These are phyloP conservation scores for Paramuricea clavata DNA, from an alignment of 92 coral and sea anemone genomes.

Conservation along the genomic window DNA sequence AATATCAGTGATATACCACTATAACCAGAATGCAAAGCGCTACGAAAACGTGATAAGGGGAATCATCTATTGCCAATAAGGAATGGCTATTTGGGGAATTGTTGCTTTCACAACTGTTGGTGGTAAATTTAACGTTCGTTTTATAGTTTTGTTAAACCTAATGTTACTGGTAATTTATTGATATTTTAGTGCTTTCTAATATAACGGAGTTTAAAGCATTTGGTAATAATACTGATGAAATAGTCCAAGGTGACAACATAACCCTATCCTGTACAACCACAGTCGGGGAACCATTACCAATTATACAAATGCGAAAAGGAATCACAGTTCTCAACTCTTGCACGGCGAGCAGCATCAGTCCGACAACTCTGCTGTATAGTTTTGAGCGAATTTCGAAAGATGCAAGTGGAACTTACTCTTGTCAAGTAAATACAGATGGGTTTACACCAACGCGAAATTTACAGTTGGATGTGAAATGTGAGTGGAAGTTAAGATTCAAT, in stretches of 20 bases:
- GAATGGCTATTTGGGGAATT: too few relatives aligned
- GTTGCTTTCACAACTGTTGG: too few relatives aligned
- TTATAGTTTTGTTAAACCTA: background rate
- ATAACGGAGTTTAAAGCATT: constrained; percentile 30
- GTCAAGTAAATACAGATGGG: constrained; percentile 25
- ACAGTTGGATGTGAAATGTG: constrained; percentile 15
- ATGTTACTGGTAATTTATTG: background rate
- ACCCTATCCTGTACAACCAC: constrained; percentile 33
- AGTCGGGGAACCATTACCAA: constrained; percentile 18
- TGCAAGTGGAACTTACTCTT: constrained; percentile 5
- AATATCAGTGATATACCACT: too few relatives aligned
- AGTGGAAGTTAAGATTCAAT: constrained; percentile 11
- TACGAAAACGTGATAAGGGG: too few relatives aligned
- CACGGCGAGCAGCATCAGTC: background rate
- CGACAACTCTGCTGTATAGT: background rate
- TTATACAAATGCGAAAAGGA: background rate
- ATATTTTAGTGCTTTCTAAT: constrained; percentile 28
- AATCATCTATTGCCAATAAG: too few relatives aligned
- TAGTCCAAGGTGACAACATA: constrained; percentile 13
- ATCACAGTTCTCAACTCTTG: background rate
- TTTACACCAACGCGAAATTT: background rate
- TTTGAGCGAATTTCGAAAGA: background rate
- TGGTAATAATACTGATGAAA: background rate
- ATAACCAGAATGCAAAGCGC: too few relatives aligned
- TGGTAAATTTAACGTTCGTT: background rate